These are phyloP conservation scores for Oreohelix idahoensis DNA, from an alignment of 1,140 invertebrate species.

Conservation along the genomic window DNA sequence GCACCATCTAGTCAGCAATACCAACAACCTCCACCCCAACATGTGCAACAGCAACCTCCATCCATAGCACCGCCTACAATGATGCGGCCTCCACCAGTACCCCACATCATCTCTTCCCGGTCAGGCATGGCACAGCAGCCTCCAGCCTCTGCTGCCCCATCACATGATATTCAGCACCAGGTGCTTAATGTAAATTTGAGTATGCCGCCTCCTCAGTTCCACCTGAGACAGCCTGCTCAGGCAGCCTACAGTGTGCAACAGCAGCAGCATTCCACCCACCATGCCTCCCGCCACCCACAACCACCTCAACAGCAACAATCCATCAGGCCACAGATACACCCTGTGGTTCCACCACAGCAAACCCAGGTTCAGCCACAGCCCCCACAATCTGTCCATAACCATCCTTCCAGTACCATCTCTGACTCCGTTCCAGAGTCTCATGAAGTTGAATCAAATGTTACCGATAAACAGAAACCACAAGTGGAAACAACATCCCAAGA, in stretches of 20 bases:
- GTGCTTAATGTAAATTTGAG: conserved; percentile 4
- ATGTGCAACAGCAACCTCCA: not conserved
- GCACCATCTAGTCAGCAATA: not conserved
- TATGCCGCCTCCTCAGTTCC: conserved; percentile 15
- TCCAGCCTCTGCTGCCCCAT: not conserved
- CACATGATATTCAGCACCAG: not conserved
- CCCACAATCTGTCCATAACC: not conserved
- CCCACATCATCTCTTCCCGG: not conserved
- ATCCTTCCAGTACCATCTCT: not conserved
- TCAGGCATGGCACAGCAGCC: conserved; percentile 8
- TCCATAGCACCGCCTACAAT: not conserved
- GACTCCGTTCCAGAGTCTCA: not conserved
- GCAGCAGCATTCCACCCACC: not conserved
- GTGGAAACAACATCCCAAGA: not conserved
- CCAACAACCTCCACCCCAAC: not conserved
- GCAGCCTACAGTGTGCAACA: not conserved
- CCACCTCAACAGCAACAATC: conserved; percentile 27
- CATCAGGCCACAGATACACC: too few relatives aligned
- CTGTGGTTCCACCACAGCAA: not conserved
- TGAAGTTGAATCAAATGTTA: not conserved
- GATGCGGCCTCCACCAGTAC: not conserved
- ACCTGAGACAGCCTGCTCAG: not conserved
- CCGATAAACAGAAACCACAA: not conserved
- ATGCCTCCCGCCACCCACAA: not conserved
- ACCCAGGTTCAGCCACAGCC: not conserved